Evolutionary conservation across 2,888 invertebrate genomes (phyloP), one percentile per base, ranked within the genome.

Genomic region (Hesperia comma): DNA sequence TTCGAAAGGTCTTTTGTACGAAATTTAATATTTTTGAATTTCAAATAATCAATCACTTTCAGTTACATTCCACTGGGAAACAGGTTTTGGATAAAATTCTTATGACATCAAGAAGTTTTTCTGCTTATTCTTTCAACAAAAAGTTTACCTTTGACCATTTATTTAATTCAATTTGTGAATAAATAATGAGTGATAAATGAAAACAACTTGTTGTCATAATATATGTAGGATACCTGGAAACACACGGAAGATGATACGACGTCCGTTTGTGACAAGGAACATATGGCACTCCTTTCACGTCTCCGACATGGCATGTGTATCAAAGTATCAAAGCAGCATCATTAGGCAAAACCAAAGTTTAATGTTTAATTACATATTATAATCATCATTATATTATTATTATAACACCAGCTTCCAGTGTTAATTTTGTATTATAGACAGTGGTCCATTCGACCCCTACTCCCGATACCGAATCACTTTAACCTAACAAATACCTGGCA

Each of bases 401-500:
- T 12, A 46, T 7, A 37, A 37, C 37, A 12, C 37, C 37, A 12
- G 37, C 37, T 8, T 37, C 12, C 12, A 37, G 8, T 37, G 37
- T 37, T 12, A 37, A 12, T 37, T 3, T 37, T 2, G 5, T 17
- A 1, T 46, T 4, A 7, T 46, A 8, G 43, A 46, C 43, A 17
- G 43, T 17, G 43, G 17, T 46, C 2, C 17, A 15, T 15, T 46
- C n/a, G 43, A 56, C 40, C 60, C 70, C 64, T 66, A 70, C 32
- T 26, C 58, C 71, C 74, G 61, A 67, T 61, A 68, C 54, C 71
- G 71, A 68, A 70, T 74, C 69, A 71, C 53, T 54, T 15, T 71
- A 72, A 67, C 87, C 91, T 92, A 91, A 88, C 88, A 91, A 91
- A 92, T 91, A 91, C 91, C 90, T 91, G 86, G 80, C 79, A 78